These are phyloP conservation scores for Sebastes elongatus DNA, from an alignment of 2,797 vertebrate genomes.

Conservation along the genomic window DNA sequence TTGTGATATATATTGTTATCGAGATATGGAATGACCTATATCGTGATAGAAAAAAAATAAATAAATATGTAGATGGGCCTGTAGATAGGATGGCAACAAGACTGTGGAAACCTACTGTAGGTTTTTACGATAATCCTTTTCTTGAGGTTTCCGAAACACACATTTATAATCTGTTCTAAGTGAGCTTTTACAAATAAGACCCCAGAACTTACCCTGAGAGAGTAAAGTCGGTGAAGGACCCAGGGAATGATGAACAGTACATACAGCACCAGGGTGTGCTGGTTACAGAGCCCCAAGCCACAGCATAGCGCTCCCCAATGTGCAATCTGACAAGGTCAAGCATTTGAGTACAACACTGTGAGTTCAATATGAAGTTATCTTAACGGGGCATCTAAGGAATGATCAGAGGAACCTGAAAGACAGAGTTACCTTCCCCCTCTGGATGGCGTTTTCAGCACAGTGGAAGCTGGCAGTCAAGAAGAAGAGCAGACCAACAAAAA, in stretches of 20 bases:
- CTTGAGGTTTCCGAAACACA: not conserved
- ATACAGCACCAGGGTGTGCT: conserved; percentile 94
- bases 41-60: too few relatives aligned
- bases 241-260: conserved; percentile 87
- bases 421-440: conserved; percentile 90
- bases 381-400: not conserved
- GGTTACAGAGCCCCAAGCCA: conserved; percentile 94
- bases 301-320: conserved; percentile 91
- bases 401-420: not conserved
- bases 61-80: too few relatives aligned
- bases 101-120: too few relatives aligned
- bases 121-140: not conserved
- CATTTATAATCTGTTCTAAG: not conserved
- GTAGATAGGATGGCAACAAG: too few relatives aligned
- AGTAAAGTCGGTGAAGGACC: conserved; percentile 86
- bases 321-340: conserved; percentile 83
- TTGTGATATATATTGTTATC: too few relatives aligned
- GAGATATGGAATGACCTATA: too few relatives aligned
- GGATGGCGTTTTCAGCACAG: conserved; percentile 81
- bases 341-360: not conserved
- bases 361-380: not conserved
- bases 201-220: conserved; percentile 79
- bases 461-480: conserved; percentile 87
- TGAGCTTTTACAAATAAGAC: not conserved
- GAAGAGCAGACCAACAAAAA: conserved; percentile 94